phyloP scores from a whole-genome alignment of 2,888 invertebrate species.

The Papilio demoleus region DNA sequence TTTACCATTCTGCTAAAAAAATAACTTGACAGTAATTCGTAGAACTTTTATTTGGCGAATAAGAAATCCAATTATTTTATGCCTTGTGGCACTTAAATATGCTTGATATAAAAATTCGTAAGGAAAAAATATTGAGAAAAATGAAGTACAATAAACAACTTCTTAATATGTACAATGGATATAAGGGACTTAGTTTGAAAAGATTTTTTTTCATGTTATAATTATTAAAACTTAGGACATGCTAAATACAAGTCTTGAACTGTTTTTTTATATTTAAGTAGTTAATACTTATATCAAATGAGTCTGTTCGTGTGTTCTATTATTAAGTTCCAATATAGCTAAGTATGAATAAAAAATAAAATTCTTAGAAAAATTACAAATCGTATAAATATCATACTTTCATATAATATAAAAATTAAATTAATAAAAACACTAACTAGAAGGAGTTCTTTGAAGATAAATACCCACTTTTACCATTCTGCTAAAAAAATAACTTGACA shows the following conservation, averaged over 20 bases:
- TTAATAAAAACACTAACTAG: too few relatives aligned
- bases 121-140: neutral
- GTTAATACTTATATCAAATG: too few relatives aligned
- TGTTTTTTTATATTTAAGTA: too few relatives aligned
- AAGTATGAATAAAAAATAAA: too few relatives aligned
- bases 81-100: slow-evolving; percentile 3
- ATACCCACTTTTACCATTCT: neutral
- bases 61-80: slow-evolving; percentile 12
- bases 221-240: neutral
- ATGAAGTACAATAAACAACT: neutral
- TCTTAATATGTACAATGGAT: neutral
- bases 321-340: too few relatives aligned
- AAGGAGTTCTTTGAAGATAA: neutral
- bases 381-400: too few relatives aligned
- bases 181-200: neutral
- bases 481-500: neutral
- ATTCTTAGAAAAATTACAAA: too few relatives aligned
- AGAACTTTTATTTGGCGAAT: neutral
- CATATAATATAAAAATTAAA: too few relatives aligned
- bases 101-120: neutral
- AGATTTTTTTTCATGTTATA: neutral
- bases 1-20: too few relatives aligned
- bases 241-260: too few relatives aligned
- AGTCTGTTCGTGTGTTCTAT: too few relatives aligned
- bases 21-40: neutral